Conservation (phyloP, 2,888 invertebrate species). For the Drosophila siamana region DNA sequence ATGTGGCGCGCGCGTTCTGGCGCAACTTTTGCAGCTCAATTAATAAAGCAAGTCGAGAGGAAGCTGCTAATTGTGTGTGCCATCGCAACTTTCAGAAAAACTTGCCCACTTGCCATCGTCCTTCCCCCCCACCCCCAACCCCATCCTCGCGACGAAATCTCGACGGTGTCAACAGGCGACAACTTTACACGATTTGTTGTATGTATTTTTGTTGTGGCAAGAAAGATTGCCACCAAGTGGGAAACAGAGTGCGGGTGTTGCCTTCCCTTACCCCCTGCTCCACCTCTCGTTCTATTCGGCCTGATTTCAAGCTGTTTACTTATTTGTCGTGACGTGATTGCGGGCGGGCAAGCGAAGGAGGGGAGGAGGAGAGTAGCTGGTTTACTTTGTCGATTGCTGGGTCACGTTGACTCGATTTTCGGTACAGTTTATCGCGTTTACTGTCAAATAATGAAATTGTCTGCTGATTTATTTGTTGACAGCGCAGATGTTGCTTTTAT, state of each 20-base stretch:
- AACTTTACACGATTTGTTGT: slow-evolving; percentile 49
- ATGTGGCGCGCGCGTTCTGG: slow-evolving; percentile 56
- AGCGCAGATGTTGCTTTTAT: slow-evolving; percentile 80
- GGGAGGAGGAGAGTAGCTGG: neutral
- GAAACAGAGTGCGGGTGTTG: slow-evolving; percentile 10
- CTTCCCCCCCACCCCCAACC: neutral
- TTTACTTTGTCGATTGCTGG: slow-evolving; percentile 34
- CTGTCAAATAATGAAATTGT: slow-evolving; percentile 81
- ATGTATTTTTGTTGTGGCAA: slow-evolving; percentile 1
- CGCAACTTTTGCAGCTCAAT: slow-evolving; percentile 80
- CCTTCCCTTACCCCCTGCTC: neutral
- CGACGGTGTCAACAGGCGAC: slow-evolving; percentile 60
- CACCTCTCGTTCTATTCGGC: neutral
- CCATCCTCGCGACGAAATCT: slow-evolving; percentile 28
- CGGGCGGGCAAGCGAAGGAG: neutral
- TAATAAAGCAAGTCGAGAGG: slow-evolving; percentile 78
- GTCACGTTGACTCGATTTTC: slow-evolving; percentile 69
- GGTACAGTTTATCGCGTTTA: slow-evolving; percentile 80
- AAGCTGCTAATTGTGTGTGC: slow-evolving; percentile 80
- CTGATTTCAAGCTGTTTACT: slow-evolving; percentile 47
- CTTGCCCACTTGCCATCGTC: slow-evolving; percentile 35
- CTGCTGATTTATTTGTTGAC: slow-evolving; percentile 81
- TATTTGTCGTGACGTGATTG: slow-evolving; percentile 21
- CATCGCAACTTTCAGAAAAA: slow-evolving; percentile 62
- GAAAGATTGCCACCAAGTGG: neutral